Base-by-base conservation (phyloP, 2,113 vertebrate genomes). In the Tricholaema leucomelas region DNA sequence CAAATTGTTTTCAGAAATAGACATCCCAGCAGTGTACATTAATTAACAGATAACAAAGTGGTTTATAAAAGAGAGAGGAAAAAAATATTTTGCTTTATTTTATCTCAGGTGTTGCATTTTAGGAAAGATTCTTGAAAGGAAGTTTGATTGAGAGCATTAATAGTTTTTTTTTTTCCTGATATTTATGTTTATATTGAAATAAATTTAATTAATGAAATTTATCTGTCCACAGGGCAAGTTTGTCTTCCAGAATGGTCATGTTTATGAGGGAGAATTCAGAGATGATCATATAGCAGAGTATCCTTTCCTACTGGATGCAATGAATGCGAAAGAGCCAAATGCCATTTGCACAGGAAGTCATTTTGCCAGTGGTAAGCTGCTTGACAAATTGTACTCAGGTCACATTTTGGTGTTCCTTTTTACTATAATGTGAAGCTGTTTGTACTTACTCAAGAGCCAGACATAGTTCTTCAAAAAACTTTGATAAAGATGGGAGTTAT, bases 221-320 rank as follows among this genome's bases (percentile, higher is more conserved):
- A 46, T 67, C 31, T 90, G 8, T 88, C 66, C 67, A 0, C 48
- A 99, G 99, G 99, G 98, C 19, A 98, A 72, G 64, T 96, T 99
- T 71, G 87, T 97, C 8, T 98, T 97, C 71, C 98, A 96, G 83
- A 98, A 98, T 6, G 98, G 98, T 2, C 69, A 18, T 8, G 36
- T 95, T 52, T 98, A 98, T n/a, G 96, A 98, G 63, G 98, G 97
- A 44, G 89, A 93, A 15, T 98, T 99, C 89, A 36, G 85, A 73
- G 88, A 97, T 17, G 98, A 99, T 86, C 82, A 64, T 85, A 96
- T 97, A 44, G 91, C 81, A 2, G 90, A 96, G 67, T 79, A 70
- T 58, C 89, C 74, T 35, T 88, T 38, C 60, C 83, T 40, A 30
- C 28, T 10, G 5, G 88, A 96, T 23, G 60, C 72, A 56, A 28